Evolutionary conservation across 1,140 invertebrate genomes (phyloP).

Genomic region (Argopecten irradians): DNA sequence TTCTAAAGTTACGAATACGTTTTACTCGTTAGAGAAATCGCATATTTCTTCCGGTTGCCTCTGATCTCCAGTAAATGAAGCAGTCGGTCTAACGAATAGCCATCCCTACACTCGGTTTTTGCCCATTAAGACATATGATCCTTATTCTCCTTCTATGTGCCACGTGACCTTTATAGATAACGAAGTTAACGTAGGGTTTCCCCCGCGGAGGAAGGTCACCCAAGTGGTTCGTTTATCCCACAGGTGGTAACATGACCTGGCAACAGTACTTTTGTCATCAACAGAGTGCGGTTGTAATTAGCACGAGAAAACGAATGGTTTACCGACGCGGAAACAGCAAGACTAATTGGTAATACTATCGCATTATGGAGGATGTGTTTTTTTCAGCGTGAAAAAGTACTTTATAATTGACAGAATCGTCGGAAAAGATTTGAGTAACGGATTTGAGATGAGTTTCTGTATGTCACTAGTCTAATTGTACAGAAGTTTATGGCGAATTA

Average conservation of each 20-base stretch:
- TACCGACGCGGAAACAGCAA: not conserved
- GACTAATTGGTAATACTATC: constrained; percentile 6
- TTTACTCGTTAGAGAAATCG: not conserved
- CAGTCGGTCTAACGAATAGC: not conserved
- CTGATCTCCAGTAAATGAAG: not conserved
- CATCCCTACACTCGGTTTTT: not conserved
- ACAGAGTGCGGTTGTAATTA: not conserved
- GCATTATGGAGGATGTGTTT: not conserved
- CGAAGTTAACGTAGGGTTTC: not conserved
- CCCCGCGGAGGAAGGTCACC: constrained; percentile 11
- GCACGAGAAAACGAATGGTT: not conserved
- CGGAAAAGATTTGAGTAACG: not conserved
- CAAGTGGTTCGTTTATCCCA: constrained; percentile 20
- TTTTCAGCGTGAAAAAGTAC: not conserved
- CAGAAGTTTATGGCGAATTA: no score
- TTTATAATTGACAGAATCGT: not conserved
- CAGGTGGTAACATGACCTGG: not conserved
- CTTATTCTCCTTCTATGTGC: not conserved
- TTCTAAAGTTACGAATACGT: not conserved
- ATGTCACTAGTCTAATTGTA: no score
- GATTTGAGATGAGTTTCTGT: no score
- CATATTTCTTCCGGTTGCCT: not conserved
- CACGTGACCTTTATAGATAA: not conserved
- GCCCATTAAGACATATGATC: constrained; percentile 1
- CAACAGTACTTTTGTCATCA: constrained; percentile 9